These are phyloP conservation scores for Nebria salina DNA, from an alignment of 2,888 invertebrate species.

Conservation along the genomic window DNA sequence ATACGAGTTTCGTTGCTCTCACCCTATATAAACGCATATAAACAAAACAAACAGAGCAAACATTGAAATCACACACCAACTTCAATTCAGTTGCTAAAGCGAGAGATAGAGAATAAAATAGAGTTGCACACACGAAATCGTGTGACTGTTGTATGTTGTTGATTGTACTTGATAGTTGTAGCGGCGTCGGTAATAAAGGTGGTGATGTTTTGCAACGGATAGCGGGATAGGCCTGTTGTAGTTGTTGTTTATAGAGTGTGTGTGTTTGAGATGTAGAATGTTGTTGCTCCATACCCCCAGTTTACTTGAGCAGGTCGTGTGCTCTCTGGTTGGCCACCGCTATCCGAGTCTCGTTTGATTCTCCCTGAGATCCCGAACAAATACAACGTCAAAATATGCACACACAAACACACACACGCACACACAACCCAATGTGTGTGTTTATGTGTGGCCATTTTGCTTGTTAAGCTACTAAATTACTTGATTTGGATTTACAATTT, in stretches of 20 bases:
- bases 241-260: slow-evolving; percentile 53
- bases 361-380: slow-evolving; percentile 68
- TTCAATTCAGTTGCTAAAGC: not conserved
- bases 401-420: slow-evolving; percentile 5
- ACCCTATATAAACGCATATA: slow-evolving; percentile 66
- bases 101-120: not conserved
- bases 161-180: slow-evolving; percentile 56
- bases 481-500: not conserved
- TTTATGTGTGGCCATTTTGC: not conserved
- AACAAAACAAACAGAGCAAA: slow-evolving; percentile 56
- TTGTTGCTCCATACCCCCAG: slow-evolving; percentile 45
- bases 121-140: slow-evolving; percentile 20
- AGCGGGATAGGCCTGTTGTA: slow-evolving; percentile 48
- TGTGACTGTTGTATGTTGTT: slow-evolving; percentile 29
- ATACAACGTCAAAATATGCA: slow-evolving; percentile 31
- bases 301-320: slow-evolving; percentile 94
- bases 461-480: not conserved
- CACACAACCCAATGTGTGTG: slow-evolving; percentile 26
- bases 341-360: slow-evolving; percentile 96
- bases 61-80: slow-evolving; percentile 33
- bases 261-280: slow-evolving; percentile 51
- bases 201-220: slow-evolving; percentile 41
- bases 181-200: slow-evolving; percentile 55
- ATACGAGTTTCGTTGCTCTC: slow-evolving; percentile 96
- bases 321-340: slow-evolving; percentile 96